phyloP scores from a whole-genome alignment of 2,888 invertebrate species.

The Nudaria mundana region DNA sequence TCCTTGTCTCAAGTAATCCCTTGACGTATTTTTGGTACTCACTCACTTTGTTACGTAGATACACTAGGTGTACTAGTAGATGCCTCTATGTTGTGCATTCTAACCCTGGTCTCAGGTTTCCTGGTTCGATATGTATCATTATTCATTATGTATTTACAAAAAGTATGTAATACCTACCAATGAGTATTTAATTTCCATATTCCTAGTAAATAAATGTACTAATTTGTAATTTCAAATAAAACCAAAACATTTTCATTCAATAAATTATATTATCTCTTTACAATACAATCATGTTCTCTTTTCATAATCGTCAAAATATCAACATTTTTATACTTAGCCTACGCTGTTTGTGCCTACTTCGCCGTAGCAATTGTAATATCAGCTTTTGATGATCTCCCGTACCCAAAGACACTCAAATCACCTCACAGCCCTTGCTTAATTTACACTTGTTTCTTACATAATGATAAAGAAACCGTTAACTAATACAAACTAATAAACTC shows the following conservation, averaged over 20 bases:
- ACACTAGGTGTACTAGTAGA: no score
- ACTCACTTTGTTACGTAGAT: no score
- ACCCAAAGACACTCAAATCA: constrained; percentile 40
- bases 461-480: constrained; percentile 22
- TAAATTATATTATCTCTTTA: constrained; percentile 76
- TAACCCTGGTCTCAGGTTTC: no score
- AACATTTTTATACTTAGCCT: constrained; percentile 61
- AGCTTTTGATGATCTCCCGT: constrained; percentile 36
- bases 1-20: no score
- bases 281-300: constrained; percentile 67
- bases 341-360: constrained; percentile 71
- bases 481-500: constrained; percentile 16
- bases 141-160: no score
- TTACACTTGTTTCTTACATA: constrained; percentile 19
- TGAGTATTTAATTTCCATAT: no score
- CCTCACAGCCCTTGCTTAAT: constrained; percentile 45
- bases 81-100: no score
- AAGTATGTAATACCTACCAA: no score
- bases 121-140: no score
- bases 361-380: constrained; percentile 36
- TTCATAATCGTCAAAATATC: constrained; percentile 71
- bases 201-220: no score
- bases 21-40: no score
- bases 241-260: constrained; percentile 47
- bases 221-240: no score